phyloP scores from a whole-genome alignment of 2,888 invertebrate genomes.

The Rapana venosa region DNA sequence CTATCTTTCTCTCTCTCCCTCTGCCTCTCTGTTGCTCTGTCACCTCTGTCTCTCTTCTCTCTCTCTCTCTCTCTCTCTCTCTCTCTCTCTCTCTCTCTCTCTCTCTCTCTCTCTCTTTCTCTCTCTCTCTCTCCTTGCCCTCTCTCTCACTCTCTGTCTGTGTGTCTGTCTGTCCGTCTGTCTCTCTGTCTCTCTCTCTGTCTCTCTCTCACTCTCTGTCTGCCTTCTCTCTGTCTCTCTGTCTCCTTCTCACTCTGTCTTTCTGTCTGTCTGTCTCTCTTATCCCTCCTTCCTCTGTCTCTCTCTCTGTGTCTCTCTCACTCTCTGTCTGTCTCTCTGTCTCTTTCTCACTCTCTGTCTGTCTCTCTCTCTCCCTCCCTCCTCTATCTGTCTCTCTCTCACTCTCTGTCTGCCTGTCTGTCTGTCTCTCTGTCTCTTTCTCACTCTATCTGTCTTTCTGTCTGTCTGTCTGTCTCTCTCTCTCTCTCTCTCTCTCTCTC shows the following conservation, averaged over 20 bases:
- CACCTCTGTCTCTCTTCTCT: neutral
- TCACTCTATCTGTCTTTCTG: neutral
- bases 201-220: neutral
- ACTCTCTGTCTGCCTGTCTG: neutral
- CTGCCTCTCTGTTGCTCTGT: neutral
- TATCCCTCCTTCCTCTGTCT: neutral
- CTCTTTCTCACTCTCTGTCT: neutral
- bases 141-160: too few relatives aligned
- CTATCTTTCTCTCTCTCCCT: neutral
- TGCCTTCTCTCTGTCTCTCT: neutral
- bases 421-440: neutral
- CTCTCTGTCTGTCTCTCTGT: neutral
- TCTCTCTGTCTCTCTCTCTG: neutral
- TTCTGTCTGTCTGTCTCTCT: neutral
- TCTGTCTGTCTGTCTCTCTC: neutral
- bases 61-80: slow-evolving; percentile 1
- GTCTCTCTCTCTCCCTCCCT: neutral
- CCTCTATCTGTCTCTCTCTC: neutral
- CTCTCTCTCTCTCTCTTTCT: neutral
- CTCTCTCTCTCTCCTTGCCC: too few relatives aligned
- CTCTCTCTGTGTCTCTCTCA: neutral
- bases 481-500: slow-evolving; percentile 13
- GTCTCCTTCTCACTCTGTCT: neutral
- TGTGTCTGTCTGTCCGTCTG: too few relatives aligned
- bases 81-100: neutral